Conservation (phyloP, 37 sponge, comb jelly and placozoan genomes). For the Haliclona indistincta region DNA sequence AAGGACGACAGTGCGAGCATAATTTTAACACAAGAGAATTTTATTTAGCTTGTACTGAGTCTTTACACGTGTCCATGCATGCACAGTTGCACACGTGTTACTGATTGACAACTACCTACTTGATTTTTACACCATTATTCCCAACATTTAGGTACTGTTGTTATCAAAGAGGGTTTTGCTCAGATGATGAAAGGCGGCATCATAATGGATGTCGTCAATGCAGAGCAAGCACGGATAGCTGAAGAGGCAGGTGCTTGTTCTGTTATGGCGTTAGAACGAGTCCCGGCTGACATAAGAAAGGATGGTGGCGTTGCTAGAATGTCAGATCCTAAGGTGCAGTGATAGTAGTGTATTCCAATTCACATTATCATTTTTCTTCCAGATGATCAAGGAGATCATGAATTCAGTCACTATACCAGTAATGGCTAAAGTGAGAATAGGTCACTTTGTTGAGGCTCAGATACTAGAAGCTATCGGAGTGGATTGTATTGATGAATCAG, state of each 20-base stretch:
- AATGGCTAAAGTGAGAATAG: conserved; percentile 85
- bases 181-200: conserved; percentile 87
- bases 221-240: conserved; percentile 72
- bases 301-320: conserved; percentile 81
- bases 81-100: too few species aligned
- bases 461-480: conserved; percentile 67
- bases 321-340: conserved; percentile 74
- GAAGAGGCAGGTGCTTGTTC: conserved; percentile 87
- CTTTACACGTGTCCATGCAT: too few species aligned
- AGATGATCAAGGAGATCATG: conserved; percentile 73
- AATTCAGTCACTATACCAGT: conserved; percentile 80
- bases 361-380: neutral
- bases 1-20: too few species aligned
- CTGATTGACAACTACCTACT: too few species aligned
- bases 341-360: neutral
- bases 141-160: conserved; percentile 64
- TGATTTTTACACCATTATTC: too few species aligned
- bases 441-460: conserved; percentile 89
- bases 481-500: conserved; percentile 84
- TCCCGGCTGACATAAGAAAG: conserved; percentile 80
- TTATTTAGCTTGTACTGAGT: too few species aligned
- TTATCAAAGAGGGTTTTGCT: conserved; percentile 71
- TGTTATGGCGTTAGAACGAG: conserved; percentile 81
- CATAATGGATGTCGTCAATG: conserved; percentile 85
- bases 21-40: too few species aligned